Base-by-base conservation (phyloP, 2,888 invertebrate genomes). In the Stenodema calcarata region DNA sequence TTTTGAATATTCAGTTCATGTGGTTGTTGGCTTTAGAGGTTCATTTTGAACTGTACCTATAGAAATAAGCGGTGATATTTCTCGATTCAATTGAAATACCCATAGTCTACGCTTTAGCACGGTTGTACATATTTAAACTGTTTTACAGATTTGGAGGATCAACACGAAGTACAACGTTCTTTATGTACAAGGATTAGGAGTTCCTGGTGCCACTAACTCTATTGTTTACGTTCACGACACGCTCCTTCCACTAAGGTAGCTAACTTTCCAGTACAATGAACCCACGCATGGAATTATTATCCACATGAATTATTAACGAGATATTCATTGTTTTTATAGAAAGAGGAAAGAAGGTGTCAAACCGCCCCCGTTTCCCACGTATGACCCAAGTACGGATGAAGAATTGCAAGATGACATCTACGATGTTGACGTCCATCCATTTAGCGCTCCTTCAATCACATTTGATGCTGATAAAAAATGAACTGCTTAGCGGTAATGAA, bases 81-180 rank as follows among this genome's bases (percentile, higher is more conserved):
- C 35, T 35, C 7, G 7, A 7, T 7, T 35, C 35, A 35, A n/a
- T n/a, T n/a, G n/a, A n/a, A n/a, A n/a, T n/a, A n/a, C n/a, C n/a
- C n/a, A n/a, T n/a, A n/a, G n/a, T n/a, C n/a, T n/a, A 35, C 4
- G 4, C 47, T 7, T 47, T 16, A 12, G 16, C 3, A 12, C 1
- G 1, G 12, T 50, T 16, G 27, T 30, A 30, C 0, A 16, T 50
- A n/a, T 9, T 18, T 47, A 0, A 42, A 16, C 47, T 80, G 12
- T 42, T 28, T 95, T 95, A 1, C 94, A 97, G 94, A 95, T 99
- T 89, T 94, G 96, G 92, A 94, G 99, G 88, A 96, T 99, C 50
- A 98, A 99, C 90, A 96, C 96, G n/a, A 96, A 97, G 91, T 94
- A 97, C 91, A 98, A 99, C 92, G 95, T 99, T 0, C 92, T 99